Evolutionary conservation across 2,888 invertebrate genomes (phyloP), one percentile per base, ranked within the genome.

Genomic region (Artemia sinica): DNA sequence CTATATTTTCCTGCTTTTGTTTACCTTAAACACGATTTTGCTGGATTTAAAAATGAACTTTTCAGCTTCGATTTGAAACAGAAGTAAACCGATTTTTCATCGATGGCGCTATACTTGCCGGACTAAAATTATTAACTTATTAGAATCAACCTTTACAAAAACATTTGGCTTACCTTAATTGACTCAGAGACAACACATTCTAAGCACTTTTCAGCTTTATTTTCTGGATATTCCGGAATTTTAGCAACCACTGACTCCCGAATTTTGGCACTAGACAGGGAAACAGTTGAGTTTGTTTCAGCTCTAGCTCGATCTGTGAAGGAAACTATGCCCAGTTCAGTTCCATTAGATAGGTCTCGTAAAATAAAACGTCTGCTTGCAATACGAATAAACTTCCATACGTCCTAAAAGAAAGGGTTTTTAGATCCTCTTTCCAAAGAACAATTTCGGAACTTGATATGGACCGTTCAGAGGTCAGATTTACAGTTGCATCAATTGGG

Each of bases 331-430:
- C 78, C 77, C 49, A 78, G 72, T 71, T 74, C 73, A 63, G 76
- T 75, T 41, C 75, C 77, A 65, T 75, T 74, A 8, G 75, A 81
- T 18, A 84, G 75, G 74, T 83, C 82, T 70, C 82, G 81, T 49
- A 81, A 77, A 5, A 82, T 81, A 80, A 83, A 82, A 74, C 84
- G 83, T 58, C 83, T 78, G 69, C 84, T 79, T 0, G 84, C 84
- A 70, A 80, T 77, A 52, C 83, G 77, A 68, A 84, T 76, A 74
- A 82, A 83, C 69, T 78, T 81, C 83, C 84, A 84, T 2, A 83
- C 82, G 74, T 84, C 83, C 72, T 78, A 73, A n/a, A 66, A 67
- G 41, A n/a, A 70, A 69, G 2, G 8, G 14, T n/a, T n/a, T n/a
- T n/a, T n/a, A n/a, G n/a, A n/a, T n/a, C n/a, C n/a, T n/a, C n/a